Conservation (phyloP, 1,140 invertebrate genomes). For the Drosophila hydei region DNA sequence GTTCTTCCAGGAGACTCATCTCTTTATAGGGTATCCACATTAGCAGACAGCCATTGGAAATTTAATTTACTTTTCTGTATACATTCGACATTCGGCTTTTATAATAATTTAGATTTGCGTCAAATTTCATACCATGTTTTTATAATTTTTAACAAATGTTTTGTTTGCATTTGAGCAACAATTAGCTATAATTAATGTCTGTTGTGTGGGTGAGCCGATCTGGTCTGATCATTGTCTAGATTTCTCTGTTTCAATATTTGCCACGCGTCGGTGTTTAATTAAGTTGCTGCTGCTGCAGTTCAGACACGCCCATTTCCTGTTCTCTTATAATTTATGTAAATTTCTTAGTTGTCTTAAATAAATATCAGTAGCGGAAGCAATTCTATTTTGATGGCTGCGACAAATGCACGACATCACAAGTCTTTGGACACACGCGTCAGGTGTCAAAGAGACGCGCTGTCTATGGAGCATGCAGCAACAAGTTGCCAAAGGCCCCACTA, state of each 20-base stretch:
- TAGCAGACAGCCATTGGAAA: no score
- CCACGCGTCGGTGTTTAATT: conserved; percentile 1
- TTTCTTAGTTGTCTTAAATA: not conserved
- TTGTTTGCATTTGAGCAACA: not conserved
- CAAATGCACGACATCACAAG: not conserved
- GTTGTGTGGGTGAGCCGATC: not conserved
- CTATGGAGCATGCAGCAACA: not conserved
- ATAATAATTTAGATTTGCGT: no score
- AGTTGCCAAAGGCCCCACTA: not conserved
- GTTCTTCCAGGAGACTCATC: no score
- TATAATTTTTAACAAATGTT: not conserved
- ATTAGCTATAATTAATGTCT: not conserved
- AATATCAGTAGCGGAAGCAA: not conserved
- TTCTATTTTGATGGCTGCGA: not conserved
- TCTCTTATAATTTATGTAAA: not conserved
- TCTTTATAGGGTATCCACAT: no score
- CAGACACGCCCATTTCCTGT: not conserved
- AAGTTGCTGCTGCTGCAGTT: not conserved
- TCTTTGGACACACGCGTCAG: not conserved
- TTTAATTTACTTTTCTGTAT: no score
- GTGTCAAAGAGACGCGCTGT: not conserved
- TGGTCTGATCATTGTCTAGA: not conserved
- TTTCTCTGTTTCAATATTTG: not conserved
- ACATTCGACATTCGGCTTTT: no score
- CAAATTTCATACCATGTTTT: not conserved